Evolutionary conservation across 2,113 vertebrate species (phyloP).

Genomic region (Nothoprocta perdicaria): DNA sequence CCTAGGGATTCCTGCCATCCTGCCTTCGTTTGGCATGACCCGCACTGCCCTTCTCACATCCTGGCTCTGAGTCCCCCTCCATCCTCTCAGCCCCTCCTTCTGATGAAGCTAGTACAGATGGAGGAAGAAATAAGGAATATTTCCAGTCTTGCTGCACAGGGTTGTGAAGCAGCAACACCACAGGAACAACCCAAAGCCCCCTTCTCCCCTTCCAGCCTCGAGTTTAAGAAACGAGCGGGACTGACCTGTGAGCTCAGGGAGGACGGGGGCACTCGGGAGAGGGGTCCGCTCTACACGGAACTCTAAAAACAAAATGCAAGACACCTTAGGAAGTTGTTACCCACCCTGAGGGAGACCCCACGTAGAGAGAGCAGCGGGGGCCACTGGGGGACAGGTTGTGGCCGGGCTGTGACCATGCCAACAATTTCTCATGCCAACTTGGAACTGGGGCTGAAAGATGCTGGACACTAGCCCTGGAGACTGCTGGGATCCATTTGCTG

Average conservation of each 20-base stretch:
- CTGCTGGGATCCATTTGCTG: slow-evolving; percentile 16
- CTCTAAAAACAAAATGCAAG: slow-evolving; percentile 96
- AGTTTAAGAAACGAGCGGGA: slow-evolving; percentile 85
- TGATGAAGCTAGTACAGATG: background rate
- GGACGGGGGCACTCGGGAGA: slow-evolving; percentile 99
- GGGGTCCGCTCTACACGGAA: slow-evolving; percentile 99
- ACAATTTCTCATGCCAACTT: slow-evolving; percentile 10
- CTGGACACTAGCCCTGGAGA: slow-evolving; percentile 28
- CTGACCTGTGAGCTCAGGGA: slow-evolving; percentile 99
- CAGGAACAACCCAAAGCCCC: slow-evolving; percentile 62
- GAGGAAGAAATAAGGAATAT: background rate
- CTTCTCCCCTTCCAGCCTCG: slow-evolving; percentile 80
- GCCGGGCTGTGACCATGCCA: background rate
- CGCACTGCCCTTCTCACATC: slow-evolving; percentile 20
- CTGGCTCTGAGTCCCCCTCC: slow-evolving; percentile 22
- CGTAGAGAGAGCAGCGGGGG: background rate
- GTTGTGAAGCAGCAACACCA: slow-evolving; percentile 16
- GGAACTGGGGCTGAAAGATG: slow-evolving; percentile 62
- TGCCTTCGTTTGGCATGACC: background rate
- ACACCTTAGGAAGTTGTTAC: slow-evolving; percentile 80
- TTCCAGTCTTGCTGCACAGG: slow-evolving; percentile 20
- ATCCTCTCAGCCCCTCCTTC: background rate
- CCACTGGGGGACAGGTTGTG: slow-evolving; percentile 22
- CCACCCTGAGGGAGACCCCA: background rate
- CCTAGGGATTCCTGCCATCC: background rate